Conservation (phyloP, 1,140 invertebrate genomes). For the Trichonephila inaurata region DNA sequence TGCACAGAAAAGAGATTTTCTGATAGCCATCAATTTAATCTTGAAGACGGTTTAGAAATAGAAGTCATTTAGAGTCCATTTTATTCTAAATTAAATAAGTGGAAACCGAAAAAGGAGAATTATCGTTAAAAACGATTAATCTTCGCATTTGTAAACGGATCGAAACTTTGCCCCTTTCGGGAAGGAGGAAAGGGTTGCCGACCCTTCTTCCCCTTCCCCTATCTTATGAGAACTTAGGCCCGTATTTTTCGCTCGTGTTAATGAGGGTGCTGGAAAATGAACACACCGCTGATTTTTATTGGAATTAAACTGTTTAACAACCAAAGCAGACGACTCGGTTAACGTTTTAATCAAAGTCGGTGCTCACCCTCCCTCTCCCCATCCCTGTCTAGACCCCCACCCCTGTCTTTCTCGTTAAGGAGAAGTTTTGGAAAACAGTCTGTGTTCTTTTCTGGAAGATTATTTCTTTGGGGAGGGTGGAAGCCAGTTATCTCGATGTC, state of each 20-base stretch:
- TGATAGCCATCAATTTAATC: too few relatives aligned
- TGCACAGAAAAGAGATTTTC: too few relatives aligned
- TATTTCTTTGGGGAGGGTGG: not conserved
- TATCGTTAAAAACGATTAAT: too few relatives aligned
- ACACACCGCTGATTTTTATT: not conserved
- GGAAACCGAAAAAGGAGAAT: too few relatives aligned
- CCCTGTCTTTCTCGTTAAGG: not conserved
- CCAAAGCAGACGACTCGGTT: conserved; percentile 5
- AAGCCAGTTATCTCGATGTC: too few relatives aligned
- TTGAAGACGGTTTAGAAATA: too few relatives aligned
- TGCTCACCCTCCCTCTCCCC: not conserved
- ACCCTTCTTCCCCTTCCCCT: not conserved
- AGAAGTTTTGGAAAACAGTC: not conserved
- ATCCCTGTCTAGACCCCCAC: not conserved
- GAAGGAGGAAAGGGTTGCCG: not conserved
- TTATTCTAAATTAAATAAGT: too few relatives aligned
- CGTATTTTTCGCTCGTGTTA: not conserved
- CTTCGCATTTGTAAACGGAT: too few relatives aligned
- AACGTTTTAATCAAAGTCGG: not conserved
- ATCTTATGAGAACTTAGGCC: not conserved
- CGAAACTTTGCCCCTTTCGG: too few relatives aligned
- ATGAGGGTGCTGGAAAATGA: not conserved
- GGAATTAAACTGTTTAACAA: not conserved
- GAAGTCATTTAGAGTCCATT: too few relatives aligned
- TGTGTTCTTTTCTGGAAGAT: not conserved